Percentiles rank a stretch among this genome's conserved stretches.
These are phyloP conservation scores for Rhorus exstirpatorius DNA, from an alignment of 2,888 invertebrate genomes.

Conservation along the genomic window DNA sequence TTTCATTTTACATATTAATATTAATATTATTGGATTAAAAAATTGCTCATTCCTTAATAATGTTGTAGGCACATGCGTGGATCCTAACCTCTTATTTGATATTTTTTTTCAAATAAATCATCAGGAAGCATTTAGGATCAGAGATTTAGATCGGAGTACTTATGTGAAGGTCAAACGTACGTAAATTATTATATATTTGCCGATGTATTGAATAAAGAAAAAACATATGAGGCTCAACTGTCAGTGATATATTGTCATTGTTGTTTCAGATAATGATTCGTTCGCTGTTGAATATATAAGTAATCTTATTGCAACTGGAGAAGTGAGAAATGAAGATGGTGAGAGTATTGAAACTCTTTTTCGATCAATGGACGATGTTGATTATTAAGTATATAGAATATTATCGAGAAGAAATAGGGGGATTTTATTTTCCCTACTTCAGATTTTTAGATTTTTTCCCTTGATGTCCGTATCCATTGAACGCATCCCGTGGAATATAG, in stretches of 20 bases:
- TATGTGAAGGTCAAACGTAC: constrained; percentile 14
- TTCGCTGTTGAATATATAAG: not conserved
- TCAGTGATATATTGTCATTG: too few species aligned
- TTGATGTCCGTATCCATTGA: too few species aligned
- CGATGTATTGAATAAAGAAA: not conserved
- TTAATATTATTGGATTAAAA: too few species aligned
- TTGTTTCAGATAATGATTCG: constrained; percentile 10
- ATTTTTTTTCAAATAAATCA: constrained; percentile 5
- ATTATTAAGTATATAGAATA: too few species aligned
- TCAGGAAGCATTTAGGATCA: constrained; percentile 4
- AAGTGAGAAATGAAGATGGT: not conserved
- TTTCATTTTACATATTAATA: constrained; percentile 16
- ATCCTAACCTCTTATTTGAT: not conserved
- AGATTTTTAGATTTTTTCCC: too few species aligned
- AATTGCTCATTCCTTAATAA: too few species aligned
- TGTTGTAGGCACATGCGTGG: too few species aligned
- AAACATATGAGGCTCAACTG: constrained; percentile 2
- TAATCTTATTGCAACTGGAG: constrained; percentile 7
- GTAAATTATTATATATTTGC: constrained; percentile 8
- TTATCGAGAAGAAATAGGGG: too few species aligned
- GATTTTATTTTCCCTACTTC: not conserved
- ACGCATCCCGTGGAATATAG: too few species aligned
- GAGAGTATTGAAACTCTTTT: constrained; percentile 4
- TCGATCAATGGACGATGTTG: constrained; percentile 1
- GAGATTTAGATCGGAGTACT: too few species aligned